Base-by-base conservation (phyloP, 2,797 vertebrate species). In the Sparus aurata region DNA sequence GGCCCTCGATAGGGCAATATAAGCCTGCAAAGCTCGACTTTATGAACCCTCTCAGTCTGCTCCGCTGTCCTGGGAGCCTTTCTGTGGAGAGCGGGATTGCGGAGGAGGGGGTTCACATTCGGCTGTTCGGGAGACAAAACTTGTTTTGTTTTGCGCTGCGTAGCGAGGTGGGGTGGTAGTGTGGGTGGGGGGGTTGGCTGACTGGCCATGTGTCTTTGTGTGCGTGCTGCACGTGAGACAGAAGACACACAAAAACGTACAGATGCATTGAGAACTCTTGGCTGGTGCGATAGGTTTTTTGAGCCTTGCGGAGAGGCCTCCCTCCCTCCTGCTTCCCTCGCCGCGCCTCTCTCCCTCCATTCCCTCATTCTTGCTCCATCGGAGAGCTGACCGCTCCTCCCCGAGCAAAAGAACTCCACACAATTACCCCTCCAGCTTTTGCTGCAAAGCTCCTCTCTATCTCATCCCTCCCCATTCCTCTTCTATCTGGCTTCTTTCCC, bases 101-200 rank as follows among this genome's bases (percentile, higher is more conserved):
- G 30, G 85, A 87, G 92, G 88, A 87, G 86, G 92, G 85, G 91
- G 91, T 91, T 94, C 90, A 87, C 89, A 89, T 91, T 94, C 87
- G 82, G 90, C 86, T 91, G 88, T 91, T 89, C 77, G 50, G 75
- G 79, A 92, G 84, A 95, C 93, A 94, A 86, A 93, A 93, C 92
- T 81, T 91, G 93, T 94, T 93, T 94, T 95, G 93, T 95, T 92
- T 89, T 78, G 80, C 63, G 68, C 80, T 75, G 69, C 86, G 91
- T 71, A 75, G 72, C 10, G 79, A 62, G 55, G 64, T 34, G 41
- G 41, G 25, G 46, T 15, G 50, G 22, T 22, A 49, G 59, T 50
- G 82, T 57, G 45, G 18, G 43, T 3, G 12, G 43, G 13, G 41
- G 50, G 77, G 64, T 84, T 84, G 69, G 79, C 81, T 83, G 53